phyloP scores from a whole-genome alignment of 2,888 invertebrate genomes.

The Agrochola lychnidis region DNA sequence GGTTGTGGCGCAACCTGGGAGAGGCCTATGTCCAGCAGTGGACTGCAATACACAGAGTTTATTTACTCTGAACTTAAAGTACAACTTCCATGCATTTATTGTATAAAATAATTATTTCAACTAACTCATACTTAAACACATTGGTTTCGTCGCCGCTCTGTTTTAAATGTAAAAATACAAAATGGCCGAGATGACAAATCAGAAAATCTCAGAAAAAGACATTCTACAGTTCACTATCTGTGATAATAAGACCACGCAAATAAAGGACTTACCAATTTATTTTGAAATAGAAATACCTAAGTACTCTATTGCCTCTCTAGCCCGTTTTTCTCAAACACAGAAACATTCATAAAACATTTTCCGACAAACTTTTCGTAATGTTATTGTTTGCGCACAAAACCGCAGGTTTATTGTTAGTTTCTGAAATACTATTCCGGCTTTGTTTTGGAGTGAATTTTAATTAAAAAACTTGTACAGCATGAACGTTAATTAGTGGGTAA shows the following conservation, averaged over 20 bases:
- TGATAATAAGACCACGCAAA: neutral
- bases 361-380: neutral
- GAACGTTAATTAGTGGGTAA: conserved; percentile 20
- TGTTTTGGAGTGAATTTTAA: conserved; percentile 26
- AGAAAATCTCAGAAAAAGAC: neutral
- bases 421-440: conserved; percentile 6
- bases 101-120: neutral
- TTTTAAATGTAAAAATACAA: neutral
- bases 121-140: neutral
- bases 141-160: neutral
- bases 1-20: too few species aligned
- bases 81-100: neutral
- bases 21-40: too few species aligned
- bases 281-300: neutral
- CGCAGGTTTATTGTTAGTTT: conserved; percentile 23
- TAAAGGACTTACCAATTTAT: neutral
- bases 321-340: neutral
- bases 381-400: conserved; percentile 15
- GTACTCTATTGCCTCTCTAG: neutral
- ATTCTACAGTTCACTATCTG: neutral
- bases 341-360: conserved; percentile 18
- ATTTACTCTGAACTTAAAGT: neutral
- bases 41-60: too few species aligned
- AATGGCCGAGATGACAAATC: too few species aligned
- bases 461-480: conserved; percentile 32